Evolutionary conservation across 1,140 invertebrate species (phyloP).

Genomic region (Aethina tumida): DNA sequence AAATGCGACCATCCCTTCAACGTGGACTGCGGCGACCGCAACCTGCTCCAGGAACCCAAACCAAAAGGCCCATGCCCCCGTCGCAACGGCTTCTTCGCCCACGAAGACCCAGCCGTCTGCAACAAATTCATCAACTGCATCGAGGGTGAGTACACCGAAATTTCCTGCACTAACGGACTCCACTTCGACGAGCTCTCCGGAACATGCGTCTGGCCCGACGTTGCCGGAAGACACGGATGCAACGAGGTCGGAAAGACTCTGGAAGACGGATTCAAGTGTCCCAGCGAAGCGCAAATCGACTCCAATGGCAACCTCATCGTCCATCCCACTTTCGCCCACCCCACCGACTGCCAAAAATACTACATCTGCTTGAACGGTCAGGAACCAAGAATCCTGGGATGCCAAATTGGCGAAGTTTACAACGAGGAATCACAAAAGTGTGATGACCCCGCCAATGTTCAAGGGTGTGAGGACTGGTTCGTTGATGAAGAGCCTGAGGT

Average conservation of each 20-base stretch:
- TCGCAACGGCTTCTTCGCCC: conserved; percentile 79
- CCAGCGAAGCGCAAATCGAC: conserved; percentile 55
- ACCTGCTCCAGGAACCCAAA: conserved; percentile 74
- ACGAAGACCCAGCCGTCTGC: conserved; percentile 70
- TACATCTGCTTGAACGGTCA: conserved; percentile 81
- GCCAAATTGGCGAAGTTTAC: conserved; percentile 78
- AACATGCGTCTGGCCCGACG: conserved; percentile 83
- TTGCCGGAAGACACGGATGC: conserved; percentile 66
- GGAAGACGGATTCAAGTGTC: conserved; percentile 74
- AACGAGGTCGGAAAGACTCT: conserved; percentile 44
- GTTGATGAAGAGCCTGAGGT: conserved; percentile 48
- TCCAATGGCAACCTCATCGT: conserved; percentile 62
- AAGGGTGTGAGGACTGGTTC: conserved; percentile 83
- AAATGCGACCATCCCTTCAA: conserved; percentile 87
- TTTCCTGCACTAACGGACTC: conserved; percentile 72
- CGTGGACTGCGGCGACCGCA: conserved; percentile 75
- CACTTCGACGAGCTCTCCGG: conserved; percentile 81
- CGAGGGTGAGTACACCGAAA: conserved; percentile 68
- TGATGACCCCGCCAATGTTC: conserved; percentile 77
- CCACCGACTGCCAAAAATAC: conserved; percentile 78
- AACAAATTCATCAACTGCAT: conserved; percentile 85
- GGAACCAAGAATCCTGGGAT: conserved; percentile 75
- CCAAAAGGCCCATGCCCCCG: conserved; percentile 64
- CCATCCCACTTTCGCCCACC: conserved; percentile 80
- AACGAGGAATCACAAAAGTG: conserved; percentile 73